Evolutionary conservation across 2,888 invertebrate species (phyloP).

Genomic region (Chromoteleia sp.): DNA sequence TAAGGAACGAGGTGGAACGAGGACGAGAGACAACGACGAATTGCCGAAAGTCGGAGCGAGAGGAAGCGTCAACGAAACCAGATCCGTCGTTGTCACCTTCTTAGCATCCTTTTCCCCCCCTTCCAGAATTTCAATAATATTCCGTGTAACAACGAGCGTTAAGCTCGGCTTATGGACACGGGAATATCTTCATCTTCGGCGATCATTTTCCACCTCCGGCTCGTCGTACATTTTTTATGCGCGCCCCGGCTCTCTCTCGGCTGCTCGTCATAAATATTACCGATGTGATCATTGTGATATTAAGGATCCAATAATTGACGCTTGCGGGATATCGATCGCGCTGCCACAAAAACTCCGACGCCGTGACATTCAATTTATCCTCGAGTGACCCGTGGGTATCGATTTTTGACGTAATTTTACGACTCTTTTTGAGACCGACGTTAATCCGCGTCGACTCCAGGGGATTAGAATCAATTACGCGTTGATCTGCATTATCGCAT

Average conservation of each 20-base stretch:
- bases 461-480: constrained; percentile 65
- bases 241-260: constrained; percentile 1
- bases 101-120: constrained; percentile 49
- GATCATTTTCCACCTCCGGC: constrained; percentile 67
- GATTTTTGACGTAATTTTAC: constrained; percentile 43
- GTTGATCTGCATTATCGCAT: constrained; percentile 56
- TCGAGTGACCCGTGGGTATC: constrained; percentile 32
- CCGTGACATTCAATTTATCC: constrained; percentile 56
- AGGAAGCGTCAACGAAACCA: constrained; percentile 57
- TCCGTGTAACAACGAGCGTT: constrained; percentile 65
- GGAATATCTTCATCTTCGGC: constrained; percentile 71
- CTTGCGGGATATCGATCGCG: constrained; percentile 47
- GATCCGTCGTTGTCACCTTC: constrained; percentile 69
- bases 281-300: constrained; percentile 56
- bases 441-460: constrained; percentile 37
- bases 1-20: constrained; percentile 27
- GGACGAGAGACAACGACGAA: constrained; percentile 2
- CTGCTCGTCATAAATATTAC: constrained; percentile 63
- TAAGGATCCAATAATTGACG: constrained; percentile 58
- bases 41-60: constrained; percentile 9
- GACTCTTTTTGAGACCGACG: constrained; percentile 15
- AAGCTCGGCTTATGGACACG: constrained; percentile 64
- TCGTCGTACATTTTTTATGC: constrained; percentile 55
- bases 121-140: constrained; percentile 72
- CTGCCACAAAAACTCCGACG: constrained; percentile 17